These are phyloP conservation scores for Austrolebias charrua DNA, from an alignment of 2,797 vertebrate species.

Conservation along the genomic window DNA sequence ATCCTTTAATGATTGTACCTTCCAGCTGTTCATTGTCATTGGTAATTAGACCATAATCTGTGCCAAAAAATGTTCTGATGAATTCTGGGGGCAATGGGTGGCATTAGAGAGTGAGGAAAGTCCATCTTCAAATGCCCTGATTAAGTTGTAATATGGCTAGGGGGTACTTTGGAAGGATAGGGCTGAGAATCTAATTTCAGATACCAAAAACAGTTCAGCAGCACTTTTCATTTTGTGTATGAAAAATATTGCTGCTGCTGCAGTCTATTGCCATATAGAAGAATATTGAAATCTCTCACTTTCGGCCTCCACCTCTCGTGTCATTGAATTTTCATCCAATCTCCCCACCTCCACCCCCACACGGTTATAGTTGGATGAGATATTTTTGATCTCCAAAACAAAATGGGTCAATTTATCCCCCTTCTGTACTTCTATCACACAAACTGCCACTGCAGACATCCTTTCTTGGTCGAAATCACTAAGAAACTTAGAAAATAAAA, in stretches of 20 bases:
- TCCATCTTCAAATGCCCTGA: constrained; percentile 40
- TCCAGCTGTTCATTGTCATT: constrained; percentile 70
- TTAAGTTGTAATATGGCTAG: constrained; percentile 46
- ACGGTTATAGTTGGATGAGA: constrained; percentile 49
- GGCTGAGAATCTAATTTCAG: constrained; percentile 56
- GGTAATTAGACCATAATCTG: constrained; percentile 75
- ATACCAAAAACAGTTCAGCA: constrained; percentile 52
- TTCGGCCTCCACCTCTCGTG: constrained; percentile 41
- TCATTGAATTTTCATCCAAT: constrained; percentile 64
- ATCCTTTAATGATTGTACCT: constrained; percentile 73
- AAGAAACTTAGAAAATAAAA: constrained; percentile 9
- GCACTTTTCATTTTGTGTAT: constrained; percentile 37
- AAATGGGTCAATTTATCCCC: constrained; percentile 53
- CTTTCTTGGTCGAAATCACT: constrained; percentile 17
- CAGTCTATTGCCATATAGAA: constrained; percentile 54
- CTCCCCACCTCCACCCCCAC: constrained; percentile 34
- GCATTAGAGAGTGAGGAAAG: constrained; percentile 45
- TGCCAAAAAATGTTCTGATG: constrained; percentile 68
- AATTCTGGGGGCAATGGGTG: constrained; percentile 62
- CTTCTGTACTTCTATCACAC: constrained; percentile 33
- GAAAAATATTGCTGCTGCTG: constrained; percentile 49
- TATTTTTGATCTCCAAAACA: constrained; percentile 62
- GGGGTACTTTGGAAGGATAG: constrained; percentile 41
- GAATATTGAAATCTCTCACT: constrained; percentile 60
- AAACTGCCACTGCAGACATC: constrained; percentile 38